Conservation (phyloP, 2,113 vertebrate genomes). For the Pluvialis apricaria region DNA sequence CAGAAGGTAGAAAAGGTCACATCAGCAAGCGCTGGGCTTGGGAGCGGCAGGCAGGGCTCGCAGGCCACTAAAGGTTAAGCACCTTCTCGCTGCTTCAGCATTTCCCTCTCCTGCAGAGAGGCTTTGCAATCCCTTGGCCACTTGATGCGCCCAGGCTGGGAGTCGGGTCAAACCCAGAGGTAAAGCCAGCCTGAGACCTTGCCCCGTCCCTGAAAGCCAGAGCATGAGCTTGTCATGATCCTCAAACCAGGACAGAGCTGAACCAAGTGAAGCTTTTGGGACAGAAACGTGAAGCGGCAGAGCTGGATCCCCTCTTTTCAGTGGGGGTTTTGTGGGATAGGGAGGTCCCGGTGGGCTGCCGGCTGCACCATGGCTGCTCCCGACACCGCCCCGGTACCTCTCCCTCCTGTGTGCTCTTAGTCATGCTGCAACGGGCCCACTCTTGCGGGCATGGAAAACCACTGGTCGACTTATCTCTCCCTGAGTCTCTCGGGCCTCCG, state of each 20-base stretch:
- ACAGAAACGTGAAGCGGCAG: not conserved
- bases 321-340: not conserved
- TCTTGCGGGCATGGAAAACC: not conserved
- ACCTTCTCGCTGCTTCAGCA: not conserved
- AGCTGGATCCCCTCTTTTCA: not conserved
- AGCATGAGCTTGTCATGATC: not conserved
- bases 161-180: not conserved
- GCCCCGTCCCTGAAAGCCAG: not conserved
- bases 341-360: not conserved
- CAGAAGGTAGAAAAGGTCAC: not conserved
- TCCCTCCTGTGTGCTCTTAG: not conserved
- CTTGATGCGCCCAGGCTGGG: not conserved
- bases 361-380: not conserved
- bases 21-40: not conserved
- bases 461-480: not conserved
- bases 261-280: not conserved
- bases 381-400: accelerated
- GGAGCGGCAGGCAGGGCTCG: not conserved
- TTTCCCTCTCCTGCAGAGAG: not conserved
- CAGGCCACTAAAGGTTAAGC: not conserved
- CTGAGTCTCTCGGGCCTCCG: not conserved
- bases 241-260: not conserved
- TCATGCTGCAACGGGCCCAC: not conserved
- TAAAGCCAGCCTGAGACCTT: not conserved
- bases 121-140: not conserved